Percentiles rank a stretch among this genome's conserved stretches.
Evolutionary conservation across 1,140 invertebrate species (phyloP).

Genomic region (Pachypeltis micranthus): DNA sequence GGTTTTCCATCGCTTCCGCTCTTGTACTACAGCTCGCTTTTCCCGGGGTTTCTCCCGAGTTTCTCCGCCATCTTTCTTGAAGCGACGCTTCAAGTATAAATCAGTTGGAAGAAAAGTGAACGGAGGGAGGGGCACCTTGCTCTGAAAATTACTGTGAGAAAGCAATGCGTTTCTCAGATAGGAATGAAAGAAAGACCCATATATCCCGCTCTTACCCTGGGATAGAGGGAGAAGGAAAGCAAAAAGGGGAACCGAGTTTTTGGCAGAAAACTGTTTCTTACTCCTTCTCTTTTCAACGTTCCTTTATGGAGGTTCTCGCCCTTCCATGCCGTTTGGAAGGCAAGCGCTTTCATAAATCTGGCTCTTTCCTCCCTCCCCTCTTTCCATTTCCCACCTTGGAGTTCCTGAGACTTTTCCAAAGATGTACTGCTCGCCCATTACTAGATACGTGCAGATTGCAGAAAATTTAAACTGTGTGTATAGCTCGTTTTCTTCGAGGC

Average conservation of each 20-base stretch:
- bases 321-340: background rate
- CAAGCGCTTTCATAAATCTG: slow-evolving; percentile 16
- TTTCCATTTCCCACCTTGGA: background rate
- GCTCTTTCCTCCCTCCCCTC: background rate
- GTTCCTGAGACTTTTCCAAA: background rate
- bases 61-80: slow-evolving; percentile 1
- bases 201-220: background rate
- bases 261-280: slow-evolving; percentile 10
- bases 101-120: background rate
- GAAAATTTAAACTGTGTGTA: slow-evolving; percentile 13
- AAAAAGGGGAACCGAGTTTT: slow-evolving; percentile 7
- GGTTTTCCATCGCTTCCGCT: background rate
- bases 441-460: slow-evolving; percentile 16
- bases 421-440: slow-evolving; percentile 11
- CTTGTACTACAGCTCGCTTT: background rate
- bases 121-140: background rate
- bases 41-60: background rate
- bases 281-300: background rate
- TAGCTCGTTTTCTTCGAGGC: background rate
- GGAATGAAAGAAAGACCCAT: slow-evolving; percentile 16
- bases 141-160: slow-evolving; percentile 12
- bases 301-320: background rate
- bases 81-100: slow-evolving; percentile 8
- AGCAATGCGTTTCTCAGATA: slow-evolving; percentile 16
- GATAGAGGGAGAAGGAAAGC: background rate